Evolutionary conservation across 2,797 vertebrate genomes (phyloP).

Genomic region (Chelidonichthys spinosus): DNA sequence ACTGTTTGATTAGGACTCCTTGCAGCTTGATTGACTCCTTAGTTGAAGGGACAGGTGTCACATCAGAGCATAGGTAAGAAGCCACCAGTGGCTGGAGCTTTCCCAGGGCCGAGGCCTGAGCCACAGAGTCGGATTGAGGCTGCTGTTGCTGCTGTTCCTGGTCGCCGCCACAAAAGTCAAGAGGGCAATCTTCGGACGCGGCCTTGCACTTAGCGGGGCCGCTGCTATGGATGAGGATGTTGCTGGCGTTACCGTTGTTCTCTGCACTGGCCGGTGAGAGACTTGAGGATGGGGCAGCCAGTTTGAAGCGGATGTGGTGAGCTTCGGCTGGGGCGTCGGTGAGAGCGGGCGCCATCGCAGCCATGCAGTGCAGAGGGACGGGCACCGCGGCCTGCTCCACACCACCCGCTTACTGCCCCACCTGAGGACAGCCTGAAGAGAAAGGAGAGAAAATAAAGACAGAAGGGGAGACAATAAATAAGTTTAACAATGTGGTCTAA

Average conservation of each 20-base stretch:
- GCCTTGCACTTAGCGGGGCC: slow-evolving; percentile 92
- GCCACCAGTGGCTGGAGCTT: slow-evolving; percentile 95
- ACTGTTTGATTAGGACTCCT: slow-evolving; percentile 96
- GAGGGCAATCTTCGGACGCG: slow-evolving; percentile 87
- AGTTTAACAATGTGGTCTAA: background rate
- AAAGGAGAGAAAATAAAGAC: slow-evolving; percentile 22
- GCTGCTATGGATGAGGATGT: slow-evolving; percentile 93
- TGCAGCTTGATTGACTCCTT: slow-evolving; percentile 97
- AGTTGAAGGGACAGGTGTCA: slow-evolving; percentile 90
- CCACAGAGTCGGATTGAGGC: slow-evolving; percentile 70
- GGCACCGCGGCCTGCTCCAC: slow-evolving; percentile 94
- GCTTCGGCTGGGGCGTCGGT: slow-evolving; percentile 99
- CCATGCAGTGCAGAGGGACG: slow-evolving; percentile 98
- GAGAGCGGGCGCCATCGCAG: slow-evolving; percentile 99
- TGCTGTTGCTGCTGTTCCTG: slow-evolving; percentile 86
- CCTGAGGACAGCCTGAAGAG: slow-evolving; percentile 87
- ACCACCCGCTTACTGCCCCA: slow-evolving; percentile 90
- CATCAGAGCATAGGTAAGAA: slow-evolving; percentile 95
- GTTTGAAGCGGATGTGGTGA: slow-evolving; percentile 99
- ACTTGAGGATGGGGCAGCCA: slow-evolving; percentile 97
- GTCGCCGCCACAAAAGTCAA: slow-evolving; percentile 88
- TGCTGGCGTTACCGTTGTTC: slow-evolving; percentile 96
- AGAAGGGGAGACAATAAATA: slow-evolving; percentile 36
- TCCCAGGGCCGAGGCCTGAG: slow-evolving; percentile 85
- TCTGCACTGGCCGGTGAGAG: slow-evolving; percentile 95